Evolutionary conservation across 2,888 invertebrate species (phyloP), one percentile per base, ranked within the genome.

Genomic region (Pterostichus madidus): DNA sequence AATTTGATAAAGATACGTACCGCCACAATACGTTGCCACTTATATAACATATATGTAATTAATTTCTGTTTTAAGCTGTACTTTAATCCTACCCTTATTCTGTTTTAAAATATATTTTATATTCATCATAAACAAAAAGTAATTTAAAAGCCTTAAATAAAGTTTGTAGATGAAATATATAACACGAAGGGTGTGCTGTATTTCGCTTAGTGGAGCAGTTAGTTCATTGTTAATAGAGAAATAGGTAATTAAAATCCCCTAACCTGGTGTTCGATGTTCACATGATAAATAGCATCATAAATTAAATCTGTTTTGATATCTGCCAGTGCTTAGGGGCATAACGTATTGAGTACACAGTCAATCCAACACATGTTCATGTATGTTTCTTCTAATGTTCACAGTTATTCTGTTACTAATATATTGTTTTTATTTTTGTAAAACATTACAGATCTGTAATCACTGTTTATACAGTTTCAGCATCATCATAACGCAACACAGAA

Each of bases 241-340:
- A 35, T 56, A 78, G 49, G 56, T 39, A 39, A 78, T 78, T 78
- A 78, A 78, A 78, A 78, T 61, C 78, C 78, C 61, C 78, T 78
- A 49, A 78, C 24, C 15, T 35, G 5, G 78, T 78, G 61, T 78
- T 61, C 78, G 61, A 59, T 78, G 44, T 78, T 44, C 44, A n/a
- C 44, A 61, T 78, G 78, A 78, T 49, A n/a, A 75, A 75, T 75
- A 75, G 52, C 75, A 39, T 71, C 68, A 71, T 75, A 75, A 52
- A 75, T 32, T 75, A 75, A 75, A 75, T n/a, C 24, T 31, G 10
- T 75, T 75, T 52, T 52, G 31, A 71, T 75, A 46, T 73, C 7
- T 75, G 75, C 75, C 31, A 75, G 52, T 71, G 68, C 68, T 71
- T 71, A 56, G 1, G 17, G 13, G 5, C 10, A 15, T 56, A 56